These are phyloP conservation scores for Tetanocera ferruginea DNA, from an alignment of 2,888 invertebrate species.

Conservation along the genomic window DNA sequence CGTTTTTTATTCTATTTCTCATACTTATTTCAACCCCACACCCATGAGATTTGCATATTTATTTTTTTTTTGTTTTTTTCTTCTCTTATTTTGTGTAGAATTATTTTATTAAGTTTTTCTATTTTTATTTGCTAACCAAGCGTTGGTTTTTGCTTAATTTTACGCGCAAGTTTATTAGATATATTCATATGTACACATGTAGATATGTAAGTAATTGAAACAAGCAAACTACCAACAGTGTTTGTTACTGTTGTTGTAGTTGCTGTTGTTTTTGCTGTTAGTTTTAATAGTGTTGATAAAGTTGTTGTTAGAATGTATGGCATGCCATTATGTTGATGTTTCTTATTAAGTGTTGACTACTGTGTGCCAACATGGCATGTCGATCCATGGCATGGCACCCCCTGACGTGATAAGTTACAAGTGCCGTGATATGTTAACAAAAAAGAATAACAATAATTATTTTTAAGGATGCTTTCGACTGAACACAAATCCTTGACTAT, in stretches of 20 bases:
- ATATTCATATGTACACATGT: too few relatives aligned
- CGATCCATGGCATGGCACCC: slow-evolving; percentile 35
- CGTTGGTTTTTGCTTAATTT: neutral
- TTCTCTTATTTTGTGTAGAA: neutral
- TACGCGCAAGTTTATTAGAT: neutral
- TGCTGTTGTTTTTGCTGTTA: neutral
- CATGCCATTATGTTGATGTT: too few relatives aligned
- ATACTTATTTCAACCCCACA: slow-evolving; percentile 17
- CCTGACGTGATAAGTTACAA: neutral
- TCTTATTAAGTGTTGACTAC: neutral
- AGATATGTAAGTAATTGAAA: too few relatives aligned
- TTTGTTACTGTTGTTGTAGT: slow-evolving; percentile 5
- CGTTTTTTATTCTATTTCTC: neutral
- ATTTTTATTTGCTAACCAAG: slow-evolving; percentile 14
- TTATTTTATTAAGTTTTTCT: neutral
- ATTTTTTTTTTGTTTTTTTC: neutral
- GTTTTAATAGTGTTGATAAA: neutral
- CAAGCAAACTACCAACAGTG: neutral
- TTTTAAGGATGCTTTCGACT: too few relatives aligned
- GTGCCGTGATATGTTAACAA: too few relatives aligned
- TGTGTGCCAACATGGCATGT: slow-evolving; percentile 40
- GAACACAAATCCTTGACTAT: too few relatives aligned
- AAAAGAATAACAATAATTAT: too few relatives aligned
- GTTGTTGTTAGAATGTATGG: neutral
- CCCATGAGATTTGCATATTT: slow-evolving; percentile 23